Base-by-base conservation (phyloP, 2,113 vertebrate species). In the Taxidea taxus region DNA sequence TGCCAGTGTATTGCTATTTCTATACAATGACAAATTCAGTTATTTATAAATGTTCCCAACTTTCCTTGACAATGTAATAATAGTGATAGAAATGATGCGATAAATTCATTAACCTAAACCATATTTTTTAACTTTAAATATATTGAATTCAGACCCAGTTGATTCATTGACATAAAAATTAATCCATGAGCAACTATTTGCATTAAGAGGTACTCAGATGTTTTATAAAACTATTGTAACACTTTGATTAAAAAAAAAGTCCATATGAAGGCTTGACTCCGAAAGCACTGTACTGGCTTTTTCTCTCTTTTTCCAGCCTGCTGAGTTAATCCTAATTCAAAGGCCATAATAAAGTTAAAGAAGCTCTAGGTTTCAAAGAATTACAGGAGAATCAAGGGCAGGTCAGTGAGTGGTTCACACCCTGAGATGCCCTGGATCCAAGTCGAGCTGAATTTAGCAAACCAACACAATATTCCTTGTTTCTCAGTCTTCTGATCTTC, bases 361-460 rank as follows among this genome's bases (percentile, higher is more conserved):
- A 83, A 60, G 3, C 56, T 84, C 77, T 64, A n/a, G 84, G 94
- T 87, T 97, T 98, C 95, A 95, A 93, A 96, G 83, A 66, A 68
- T 29, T 89, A 8, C 14, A 21, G 74, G 87, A 77, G 54, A 44
- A 58, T 8, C 37, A 42, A 91, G 87, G 89, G 49, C 70, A 93
- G 83, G 90, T 72, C 91, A 95, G 74, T 49, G 8, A 10, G 44
- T 77, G 47, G 58, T 82, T 91, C 85, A 88, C 60, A 80, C 66
- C 60, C 3, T 0, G 4, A 49, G 60, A 90, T 58, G 21, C 47
- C 42, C 91, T 7, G 13, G 47, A 93, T 66, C 47, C 84, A 92
- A 90, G 84, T 75, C 0, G 0, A 37, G 80, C 68, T 72, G 87
- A 96, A 97, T 82, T 87, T 88, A 95, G 80, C 92, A 87, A 91